These are phyloP conservation scores for Phaethon lepturus DNA, from an alignment of 2,113 vertebrate species.

Conservation along the genomic window DNA sequence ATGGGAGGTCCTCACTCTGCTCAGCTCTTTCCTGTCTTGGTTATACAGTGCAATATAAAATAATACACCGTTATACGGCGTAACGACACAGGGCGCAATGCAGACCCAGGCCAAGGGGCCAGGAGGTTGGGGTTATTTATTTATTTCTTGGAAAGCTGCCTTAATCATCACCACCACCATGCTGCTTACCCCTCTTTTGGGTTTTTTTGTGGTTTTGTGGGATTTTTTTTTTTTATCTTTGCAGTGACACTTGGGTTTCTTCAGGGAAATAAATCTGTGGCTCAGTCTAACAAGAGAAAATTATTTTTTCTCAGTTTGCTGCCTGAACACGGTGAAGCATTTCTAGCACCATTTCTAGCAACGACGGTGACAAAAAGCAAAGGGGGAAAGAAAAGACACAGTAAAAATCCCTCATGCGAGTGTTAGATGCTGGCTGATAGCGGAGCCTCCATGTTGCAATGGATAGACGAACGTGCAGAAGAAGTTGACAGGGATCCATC, in stretches of 20 bases:
- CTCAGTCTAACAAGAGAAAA: neutral
- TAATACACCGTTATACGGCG: neutral
- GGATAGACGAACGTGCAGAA: accelerated
- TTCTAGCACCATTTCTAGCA: neutral
- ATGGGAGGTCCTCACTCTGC: neutral
- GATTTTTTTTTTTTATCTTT: neutral
- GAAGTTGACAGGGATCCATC: neutral
- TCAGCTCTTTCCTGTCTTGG: neutral
- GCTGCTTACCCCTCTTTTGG: neutral
- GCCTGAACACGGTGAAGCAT: neutral
- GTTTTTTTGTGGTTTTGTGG: too few relatives aligned
- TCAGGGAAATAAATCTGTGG: constrained; percentile 11
- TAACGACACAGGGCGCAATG: neutral
- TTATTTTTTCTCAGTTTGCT: constrained; percentile 19
- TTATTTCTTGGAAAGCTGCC: constrained; percentile 33
- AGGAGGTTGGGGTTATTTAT: neutral
- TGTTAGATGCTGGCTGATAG: neutral
- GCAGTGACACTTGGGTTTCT: constrained; percentile 21
- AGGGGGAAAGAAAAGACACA: neutral
- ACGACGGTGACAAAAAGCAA: neutral
- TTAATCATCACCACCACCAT: neutral
- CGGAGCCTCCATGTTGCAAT: neutral
- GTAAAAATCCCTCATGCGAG: neutral
- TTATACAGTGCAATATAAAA: neutral
- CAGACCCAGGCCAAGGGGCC: neutral